Conservation (phyloP, 2,888 invertebrate species). For the Ectobius pallidus region DNA sequence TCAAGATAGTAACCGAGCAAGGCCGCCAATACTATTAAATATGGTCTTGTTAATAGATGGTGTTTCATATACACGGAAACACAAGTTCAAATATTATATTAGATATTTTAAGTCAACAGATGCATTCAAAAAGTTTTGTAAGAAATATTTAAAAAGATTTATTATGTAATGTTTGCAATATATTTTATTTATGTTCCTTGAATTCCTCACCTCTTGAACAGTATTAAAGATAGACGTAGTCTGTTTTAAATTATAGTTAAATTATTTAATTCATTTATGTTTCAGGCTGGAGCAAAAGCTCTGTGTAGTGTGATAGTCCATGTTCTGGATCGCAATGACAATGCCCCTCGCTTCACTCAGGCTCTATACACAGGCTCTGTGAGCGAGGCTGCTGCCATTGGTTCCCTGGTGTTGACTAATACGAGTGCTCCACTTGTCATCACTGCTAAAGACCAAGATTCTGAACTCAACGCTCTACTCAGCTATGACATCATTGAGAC, state of each 20-base stretch:
- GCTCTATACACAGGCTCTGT: slow-evolving; percentile 73
- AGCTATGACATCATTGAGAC: slow-evolving; percentile 85
- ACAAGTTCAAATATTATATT: no score
- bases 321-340: slow-evolving; percentile 89
- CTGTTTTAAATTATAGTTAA: background rate
- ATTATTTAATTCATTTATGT: slow-evolving; percentile 34
- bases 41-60: no score
- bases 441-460: slow-evolving; percentile 83
- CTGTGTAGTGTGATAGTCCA: slow-evolving; percentile 77
- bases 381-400: slow-evolving; percentile 74
- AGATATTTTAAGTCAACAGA: no score
- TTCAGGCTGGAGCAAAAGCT: slow-evolving; percentile 69
- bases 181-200: no score
- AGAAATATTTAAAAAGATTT: no score
- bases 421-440: slow-evolving; percentile 81
- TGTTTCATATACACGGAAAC: no score
- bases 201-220: no score
- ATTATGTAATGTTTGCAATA: no score
- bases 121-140: no score
- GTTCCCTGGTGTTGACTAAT: slow-evolving; percentile 73
- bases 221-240: no score
- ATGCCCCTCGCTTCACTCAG: slow-evolving; percentile 73
- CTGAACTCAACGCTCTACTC: slow-evolving; percentile 82
- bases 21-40: no score
- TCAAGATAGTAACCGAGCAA: no score